A percentile compares a stretch with the other conserved stretches of the same genome.
Evolutionary conservation across 2,888 invertebrate species (phyloP).

Genomic region (Herminia tarsipennalis): DNA sequence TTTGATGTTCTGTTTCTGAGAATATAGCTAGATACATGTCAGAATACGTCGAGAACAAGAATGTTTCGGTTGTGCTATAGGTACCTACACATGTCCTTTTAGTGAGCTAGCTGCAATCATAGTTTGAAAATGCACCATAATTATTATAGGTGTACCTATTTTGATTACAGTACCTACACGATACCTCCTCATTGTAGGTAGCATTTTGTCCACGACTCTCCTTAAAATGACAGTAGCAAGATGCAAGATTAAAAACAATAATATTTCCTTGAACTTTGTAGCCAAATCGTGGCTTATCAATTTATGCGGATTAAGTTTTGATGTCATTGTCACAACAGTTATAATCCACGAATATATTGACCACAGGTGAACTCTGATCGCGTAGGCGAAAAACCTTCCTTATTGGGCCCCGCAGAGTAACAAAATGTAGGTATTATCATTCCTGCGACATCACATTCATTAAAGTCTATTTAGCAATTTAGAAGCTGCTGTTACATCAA

Average conservation of each 20-base stretch:
- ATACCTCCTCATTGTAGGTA: too few species aligned
- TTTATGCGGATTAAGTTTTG: slow-evolving; percentile 48
- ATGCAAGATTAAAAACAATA: slow-evolving; percentile 3
- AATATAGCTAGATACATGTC: too few species aligned
- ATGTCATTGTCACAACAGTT: slow-evolving; percentile 46
- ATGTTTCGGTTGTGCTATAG: too few species aligned
- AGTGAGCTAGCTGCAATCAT: too few species aligned
- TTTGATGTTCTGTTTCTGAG: too few species aligned
- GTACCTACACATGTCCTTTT: too few species aligned
- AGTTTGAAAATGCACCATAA: too few species aligned
- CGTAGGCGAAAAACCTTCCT: slow-evolving; percentile 23
- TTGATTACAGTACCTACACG: too few species aligned
- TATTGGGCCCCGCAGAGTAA: slow-evolving; percentile 2
- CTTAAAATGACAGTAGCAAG: too few species aligned
- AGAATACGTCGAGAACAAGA: too few species aligned
- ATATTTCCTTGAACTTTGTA: slow-evolving; percentile 8
- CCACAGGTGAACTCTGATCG: slow-evolving; percentile 48
- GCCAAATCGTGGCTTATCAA: slow-evolving; percentile 38
- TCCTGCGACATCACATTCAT: slow-evolving; percentile 28
- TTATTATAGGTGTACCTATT: too few species aligned
- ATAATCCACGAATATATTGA: slow-evolving; percentile 57
- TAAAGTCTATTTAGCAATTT: slow-evolving; percentile 27
- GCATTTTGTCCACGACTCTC: too few species aligned
- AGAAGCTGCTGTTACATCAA: slow-evolving; percentile 15
- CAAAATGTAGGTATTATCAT: slow-evolving; percentile 41